A percentile compares a stretch with the other conserved stretches of the same genome.
Conservation (phyloP, 2,113 vertebrate species). For the Neotoma lepida region DNA sequence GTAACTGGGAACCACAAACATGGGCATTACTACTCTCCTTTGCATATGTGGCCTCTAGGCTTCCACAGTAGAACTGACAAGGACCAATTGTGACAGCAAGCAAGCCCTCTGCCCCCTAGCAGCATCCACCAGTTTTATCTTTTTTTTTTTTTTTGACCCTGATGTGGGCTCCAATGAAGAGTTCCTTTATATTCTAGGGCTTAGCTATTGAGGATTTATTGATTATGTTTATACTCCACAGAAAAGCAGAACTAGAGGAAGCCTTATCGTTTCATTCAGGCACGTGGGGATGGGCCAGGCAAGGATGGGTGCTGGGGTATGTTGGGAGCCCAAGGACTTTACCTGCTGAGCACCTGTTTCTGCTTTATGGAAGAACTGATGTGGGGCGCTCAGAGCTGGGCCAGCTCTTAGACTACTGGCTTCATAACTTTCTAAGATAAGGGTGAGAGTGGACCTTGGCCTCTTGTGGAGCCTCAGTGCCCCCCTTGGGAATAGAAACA, state of each 20-base stretch:
- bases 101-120: neutral
- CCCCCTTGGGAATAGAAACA: neutral
- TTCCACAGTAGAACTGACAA: neutral
- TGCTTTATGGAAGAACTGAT: neutral
- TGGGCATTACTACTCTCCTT: fast-evolving
- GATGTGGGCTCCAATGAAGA: neutral
- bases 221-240: neutral
- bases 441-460: neutral
- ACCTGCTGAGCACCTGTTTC: neutral
- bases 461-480: neutral
- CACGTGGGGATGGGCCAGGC: neutral
- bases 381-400: neutral
- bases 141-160: neutral
- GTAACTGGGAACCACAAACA: fast-evolving
- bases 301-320: too few species aligned
- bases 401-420: neutral
- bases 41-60: neutral
- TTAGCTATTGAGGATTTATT: neutral
- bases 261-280: neutral
- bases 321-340: neutral
- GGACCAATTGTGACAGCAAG: neutral
- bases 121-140: neutral
- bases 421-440: neutral
- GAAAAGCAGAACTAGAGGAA: neutral
- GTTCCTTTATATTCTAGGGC: neutral